phyloP scores from a whole-genome alignment of 2,888 invertebrate species.

The Ceriagrion tenellum region DNA sequence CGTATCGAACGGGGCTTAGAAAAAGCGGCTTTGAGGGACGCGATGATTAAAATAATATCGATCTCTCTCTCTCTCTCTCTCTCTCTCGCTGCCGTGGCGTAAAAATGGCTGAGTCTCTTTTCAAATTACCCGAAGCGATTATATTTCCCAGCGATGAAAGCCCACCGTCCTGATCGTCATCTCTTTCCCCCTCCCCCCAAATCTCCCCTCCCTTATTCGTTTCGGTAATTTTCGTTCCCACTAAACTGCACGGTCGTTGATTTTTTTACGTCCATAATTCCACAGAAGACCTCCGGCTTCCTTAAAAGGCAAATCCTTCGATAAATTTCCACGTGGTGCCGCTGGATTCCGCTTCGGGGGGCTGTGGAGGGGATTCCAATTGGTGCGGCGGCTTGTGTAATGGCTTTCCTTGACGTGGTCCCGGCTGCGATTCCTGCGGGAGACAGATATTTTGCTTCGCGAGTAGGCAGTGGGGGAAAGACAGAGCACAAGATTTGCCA shows the following conservation, averaged over 20 bases:
- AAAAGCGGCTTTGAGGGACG: not conserved
- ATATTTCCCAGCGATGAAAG: not conserved
- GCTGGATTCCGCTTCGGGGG: not conserved
- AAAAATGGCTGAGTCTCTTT: not conserved
- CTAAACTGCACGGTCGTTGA: not conserved
- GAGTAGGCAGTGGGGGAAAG: too few relatives aligned
- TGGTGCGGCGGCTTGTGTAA: not conserved
- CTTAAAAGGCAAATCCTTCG: not conserved
- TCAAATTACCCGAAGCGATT: conserved; percentile 20
- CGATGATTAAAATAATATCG: conserved; percentile 39
- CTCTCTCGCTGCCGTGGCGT: not conserved
- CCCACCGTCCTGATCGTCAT: not conserved
- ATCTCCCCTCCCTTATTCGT: not conserved
- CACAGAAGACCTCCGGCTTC: not conserved
- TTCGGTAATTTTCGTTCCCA: not conserved
- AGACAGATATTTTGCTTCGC: too few relatives aligned
- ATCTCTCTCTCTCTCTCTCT: not conserved
- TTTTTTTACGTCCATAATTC: not conserved
- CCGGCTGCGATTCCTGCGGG: not conserved
- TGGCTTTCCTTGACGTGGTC: not conserved
- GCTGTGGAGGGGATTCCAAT: not conserved
- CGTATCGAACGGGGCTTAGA: not conserved
- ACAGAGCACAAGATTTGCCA: too few relatives aligned
- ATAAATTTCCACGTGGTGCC: not conserved
- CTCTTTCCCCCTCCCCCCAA: too few relatives aligned